phyloP scores from a whole-genome alignment of 2,888 invertebrate species.

The Clostera curtula region DNA sequence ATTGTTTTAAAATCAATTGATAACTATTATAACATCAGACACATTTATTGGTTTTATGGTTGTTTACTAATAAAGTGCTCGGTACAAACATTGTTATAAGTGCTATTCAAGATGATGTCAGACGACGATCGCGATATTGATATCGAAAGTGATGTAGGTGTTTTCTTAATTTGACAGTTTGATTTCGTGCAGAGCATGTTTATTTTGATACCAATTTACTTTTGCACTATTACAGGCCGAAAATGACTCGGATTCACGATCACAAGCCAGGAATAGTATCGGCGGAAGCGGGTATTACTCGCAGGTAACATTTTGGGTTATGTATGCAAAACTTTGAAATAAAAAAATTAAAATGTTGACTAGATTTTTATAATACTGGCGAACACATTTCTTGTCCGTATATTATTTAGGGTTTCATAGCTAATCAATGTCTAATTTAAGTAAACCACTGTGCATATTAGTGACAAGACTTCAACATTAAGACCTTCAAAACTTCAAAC shows the following conservation, averaged over 20 bases:
- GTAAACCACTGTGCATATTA: no score
- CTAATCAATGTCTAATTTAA: no score
- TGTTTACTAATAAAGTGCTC: conserved; percentile 26
- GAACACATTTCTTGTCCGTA: no score
- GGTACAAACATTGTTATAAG: conserved; percentile 15
- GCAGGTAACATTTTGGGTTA: conserved; percentile 81
- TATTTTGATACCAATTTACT: conserved; percentile 25
- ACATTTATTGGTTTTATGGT: conserved; percentile 31
- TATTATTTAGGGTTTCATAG: no score
- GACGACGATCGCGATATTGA: conserved; percentile 97
- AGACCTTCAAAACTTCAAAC: no score
- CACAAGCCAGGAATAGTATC: conserved; percentile 77
- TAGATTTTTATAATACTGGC: no score
- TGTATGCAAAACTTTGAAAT: no score
- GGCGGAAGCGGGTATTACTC: conserved; percentile 82
- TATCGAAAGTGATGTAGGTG: conserved; percentile 95
- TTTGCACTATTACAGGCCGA: conserved; percentile 76
- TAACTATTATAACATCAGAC: conserved; percentile 10
- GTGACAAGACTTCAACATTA: no score
- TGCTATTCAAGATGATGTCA: conserved; percentile 79
- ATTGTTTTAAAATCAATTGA: conserved; percentile 11
- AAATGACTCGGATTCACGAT: conserved; percentile 84
- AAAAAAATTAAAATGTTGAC: no score
- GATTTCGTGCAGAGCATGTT: conserved; percentile 23
- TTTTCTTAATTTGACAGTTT: conserved; percentile 31